phyloP scores from a whole-genome alignment of 2,113 vertebrate species.

The Neolamprologus toae region DNA sequence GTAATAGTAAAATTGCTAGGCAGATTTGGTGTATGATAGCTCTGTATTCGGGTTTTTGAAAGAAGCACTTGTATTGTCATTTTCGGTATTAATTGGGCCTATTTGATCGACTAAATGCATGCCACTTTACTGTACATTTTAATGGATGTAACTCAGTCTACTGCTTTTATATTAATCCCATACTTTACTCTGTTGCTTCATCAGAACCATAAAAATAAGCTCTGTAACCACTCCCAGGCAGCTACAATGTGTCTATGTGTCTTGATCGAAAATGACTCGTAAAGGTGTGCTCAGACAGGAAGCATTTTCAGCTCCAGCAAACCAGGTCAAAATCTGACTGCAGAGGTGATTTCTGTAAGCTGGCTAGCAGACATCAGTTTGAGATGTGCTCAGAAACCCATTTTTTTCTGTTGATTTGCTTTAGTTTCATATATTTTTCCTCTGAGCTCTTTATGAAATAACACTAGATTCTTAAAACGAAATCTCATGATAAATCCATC shows the following conservation, averaged over 20 bases:
- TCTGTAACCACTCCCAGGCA: neutral
- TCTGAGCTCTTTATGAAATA: neutral
- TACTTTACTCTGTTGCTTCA: neutral
- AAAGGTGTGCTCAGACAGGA: neutral
- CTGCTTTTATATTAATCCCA: constrained; percentile 14
- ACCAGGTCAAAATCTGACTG: neutral
- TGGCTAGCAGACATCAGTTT: neutral
- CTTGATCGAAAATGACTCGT: neutral
- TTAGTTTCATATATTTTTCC: neutral
- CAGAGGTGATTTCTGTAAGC: neutral
- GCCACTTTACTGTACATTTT: neutral
- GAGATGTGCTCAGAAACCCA: neutral
- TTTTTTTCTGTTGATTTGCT: neutral
- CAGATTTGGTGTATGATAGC: neutral
- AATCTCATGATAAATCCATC: neutral
- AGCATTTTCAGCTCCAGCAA: neutral
- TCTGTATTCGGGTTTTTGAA: neutral
- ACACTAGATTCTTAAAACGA: accelerated
- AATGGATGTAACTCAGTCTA: constrained; percentile 14
- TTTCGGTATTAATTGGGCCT: neutral
- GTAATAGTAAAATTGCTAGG: neutral
- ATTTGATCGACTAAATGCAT: neutral
- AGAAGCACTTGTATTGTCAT: neutral
- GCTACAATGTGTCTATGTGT: neutral
- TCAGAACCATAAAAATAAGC: neutral